These are phyloP conservation scores for Tachina lurida DNA, from an alignment of 2,888 invertebrate genomes.

Conservation along the genomic window DNA sequence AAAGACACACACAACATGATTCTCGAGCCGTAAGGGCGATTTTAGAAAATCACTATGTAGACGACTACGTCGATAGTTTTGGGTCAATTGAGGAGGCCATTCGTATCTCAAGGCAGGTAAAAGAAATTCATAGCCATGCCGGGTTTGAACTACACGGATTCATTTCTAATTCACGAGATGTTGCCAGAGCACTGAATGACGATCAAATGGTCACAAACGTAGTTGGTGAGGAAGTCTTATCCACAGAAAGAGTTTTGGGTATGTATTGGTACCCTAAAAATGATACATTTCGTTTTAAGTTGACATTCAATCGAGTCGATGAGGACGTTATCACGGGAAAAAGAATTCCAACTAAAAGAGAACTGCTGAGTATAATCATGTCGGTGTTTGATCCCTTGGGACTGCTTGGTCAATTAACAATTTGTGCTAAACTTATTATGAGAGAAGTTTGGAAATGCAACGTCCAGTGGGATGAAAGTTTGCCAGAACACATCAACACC, in stretches of 20 bases:
- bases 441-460: conserved; percentile 39
- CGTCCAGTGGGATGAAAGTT: conserved; percentile 23
- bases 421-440: conserved; percentile 38
- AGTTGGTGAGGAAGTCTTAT: no score
- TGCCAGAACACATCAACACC: conserved; percentile 6
- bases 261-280: no score
- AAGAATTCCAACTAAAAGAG: conserved; percentile 38
- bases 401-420: not conserved
- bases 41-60: conserved; percentile 54
- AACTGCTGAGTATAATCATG: conserved; percentile 45
- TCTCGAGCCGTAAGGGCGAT: conserved; percentile 61
- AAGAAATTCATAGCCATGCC: no score
- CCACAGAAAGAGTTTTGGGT: no score
- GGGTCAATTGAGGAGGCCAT: no score
- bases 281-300: conserved; percentile 1
- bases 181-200: no score
- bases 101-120: no score
- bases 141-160: no score
- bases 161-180: no score
- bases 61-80: conserved; percentile 60
- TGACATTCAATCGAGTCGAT: not conserved
- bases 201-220: no score
- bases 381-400: conserved; percentile 50
- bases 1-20: conserved; percentile 24
- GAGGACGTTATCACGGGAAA: not conserved